A percentile compares a stretch with the other conserved stretches of the same genome.
These are phyloP conservation scores for Monomorium pharaonis DNA, from an alignment of 1,140 invertebrate species.

Conservation along the genomic window DNA sequence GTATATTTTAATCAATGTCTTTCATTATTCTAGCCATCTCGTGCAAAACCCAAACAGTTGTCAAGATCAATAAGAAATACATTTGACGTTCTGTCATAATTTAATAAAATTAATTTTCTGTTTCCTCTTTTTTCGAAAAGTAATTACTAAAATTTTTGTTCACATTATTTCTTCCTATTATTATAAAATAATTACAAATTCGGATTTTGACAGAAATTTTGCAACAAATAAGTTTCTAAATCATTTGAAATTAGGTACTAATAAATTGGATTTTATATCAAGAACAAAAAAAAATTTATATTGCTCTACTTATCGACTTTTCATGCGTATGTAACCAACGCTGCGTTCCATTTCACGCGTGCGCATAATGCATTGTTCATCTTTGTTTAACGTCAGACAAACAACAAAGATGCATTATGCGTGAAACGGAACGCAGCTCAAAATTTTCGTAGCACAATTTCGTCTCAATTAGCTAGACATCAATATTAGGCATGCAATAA, in stretches of 20 bases:
- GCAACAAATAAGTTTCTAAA: slow-evolving; percentile 11
- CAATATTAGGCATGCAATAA: no score
- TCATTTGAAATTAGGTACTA: slow-evolving; percentile 21
- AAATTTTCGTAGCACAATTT: no score
- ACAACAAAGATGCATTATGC: no score
- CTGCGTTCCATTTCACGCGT: no score
- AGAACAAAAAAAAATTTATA: no score
- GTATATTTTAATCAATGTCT: slow-evolving; percentile 58
- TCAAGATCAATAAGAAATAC: slow-evolving; percentile 71
- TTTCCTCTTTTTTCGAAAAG: not conserved
- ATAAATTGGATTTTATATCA: no score
- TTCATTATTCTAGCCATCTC: slow-evolving; percentile 71
- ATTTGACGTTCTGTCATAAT: slow-evolving; percentile 75
- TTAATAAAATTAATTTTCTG: slow-evolving; percentile 13
- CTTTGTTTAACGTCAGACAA: no score
- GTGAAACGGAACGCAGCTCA: no score
- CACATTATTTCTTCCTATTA: not conserved
- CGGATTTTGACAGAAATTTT: not conserved
- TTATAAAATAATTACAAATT: not conserved
- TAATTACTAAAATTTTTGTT: not conserved
- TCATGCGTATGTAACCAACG: no score
- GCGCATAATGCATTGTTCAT: no score
- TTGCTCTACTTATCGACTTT: no score
- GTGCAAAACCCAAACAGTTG: slow-evolving; percentile 76
- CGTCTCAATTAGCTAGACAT: no score